These are phyloP conservation scores for Donacobius atricapilla DNA, from an alignment of 2,113 vertebrate genomes.

Conservation along the genomic window DNA sequence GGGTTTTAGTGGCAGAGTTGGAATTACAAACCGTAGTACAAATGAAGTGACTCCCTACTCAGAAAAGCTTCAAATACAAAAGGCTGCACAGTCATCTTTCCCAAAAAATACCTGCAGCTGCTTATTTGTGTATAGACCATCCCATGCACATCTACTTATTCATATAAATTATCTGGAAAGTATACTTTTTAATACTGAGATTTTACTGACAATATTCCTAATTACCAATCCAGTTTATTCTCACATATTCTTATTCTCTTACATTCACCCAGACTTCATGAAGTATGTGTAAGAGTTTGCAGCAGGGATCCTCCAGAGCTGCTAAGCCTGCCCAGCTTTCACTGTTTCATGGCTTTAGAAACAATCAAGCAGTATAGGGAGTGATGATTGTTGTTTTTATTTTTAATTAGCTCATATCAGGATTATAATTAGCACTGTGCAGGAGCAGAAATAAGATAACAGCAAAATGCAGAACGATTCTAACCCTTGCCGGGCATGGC, in stretches of 20 bases:
- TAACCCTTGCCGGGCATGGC: background rate
- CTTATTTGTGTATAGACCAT: background rate
- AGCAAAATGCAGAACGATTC: slow-evolving; percentile 26
- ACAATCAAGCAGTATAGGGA: slow-evolving; percentile 24
- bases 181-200: background rate
- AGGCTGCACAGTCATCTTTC: background rate
- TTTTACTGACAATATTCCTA: background rate
- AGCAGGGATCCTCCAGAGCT: background rate
- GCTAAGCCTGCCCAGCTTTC: background rate
- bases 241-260: background rate
- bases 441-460: slow-evolving; percentile 68
- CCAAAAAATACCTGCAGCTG: background rate
- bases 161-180: background rate
- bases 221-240: background rate
- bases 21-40: background rate
- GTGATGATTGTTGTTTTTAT: background rate
- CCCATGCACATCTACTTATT: background rate
- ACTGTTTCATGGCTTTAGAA: background rate
- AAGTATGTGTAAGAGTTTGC: slow-evolving; percentile 18
- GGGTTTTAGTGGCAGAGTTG: background rate
- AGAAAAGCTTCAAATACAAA: background rate
- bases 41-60: background rate
- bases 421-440: slow-evolving; percentile 66
- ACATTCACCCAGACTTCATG: background rate
- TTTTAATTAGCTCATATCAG: slow-evolving; percentile 62